phyloP scores from a whole-genome alignment of 2,113 vertebrate species.

The Rhegmatorhina hoffmannsi region DNA sequence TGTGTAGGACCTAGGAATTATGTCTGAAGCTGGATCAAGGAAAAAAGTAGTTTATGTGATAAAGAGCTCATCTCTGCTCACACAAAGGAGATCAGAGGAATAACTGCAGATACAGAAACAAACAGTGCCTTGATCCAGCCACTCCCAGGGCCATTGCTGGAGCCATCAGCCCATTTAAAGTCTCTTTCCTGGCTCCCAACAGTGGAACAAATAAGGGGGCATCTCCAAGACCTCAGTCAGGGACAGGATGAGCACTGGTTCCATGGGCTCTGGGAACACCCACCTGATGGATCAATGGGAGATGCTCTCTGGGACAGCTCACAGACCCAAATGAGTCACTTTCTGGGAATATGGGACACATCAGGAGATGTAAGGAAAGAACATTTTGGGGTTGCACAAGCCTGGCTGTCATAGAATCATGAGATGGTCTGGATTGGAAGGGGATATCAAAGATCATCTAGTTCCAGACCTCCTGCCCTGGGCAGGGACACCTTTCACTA shows the following conservation, averaged over 20 bases:
- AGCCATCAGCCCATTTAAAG: not conserved
- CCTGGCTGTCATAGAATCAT: not conserved
- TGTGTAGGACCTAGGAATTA: not conserved
- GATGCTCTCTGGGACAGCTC: not conserved
- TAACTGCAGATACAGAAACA: not conserved
- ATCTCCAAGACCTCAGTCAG: accelerated
- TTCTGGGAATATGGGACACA: not conserved
- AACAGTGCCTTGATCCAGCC: not conserved
- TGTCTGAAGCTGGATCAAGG: not conserved
- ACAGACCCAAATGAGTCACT: not conserved
- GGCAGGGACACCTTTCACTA: not conserved
- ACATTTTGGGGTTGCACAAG: not conserved
- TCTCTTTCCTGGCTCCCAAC: accelerated
- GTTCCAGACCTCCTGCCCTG: not conserved
- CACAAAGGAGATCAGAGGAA: not conserved
- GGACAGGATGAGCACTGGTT: not conserved
- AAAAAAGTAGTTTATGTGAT: not conserved
- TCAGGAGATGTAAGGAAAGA: not conserved
- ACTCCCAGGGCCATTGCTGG: too few relatives aligned
- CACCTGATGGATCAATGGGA: not conserved
- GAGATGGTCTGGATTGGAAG: not conserved
- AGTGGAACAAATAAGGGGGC: accelerated
- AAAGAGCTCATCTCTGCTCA: not conserved
- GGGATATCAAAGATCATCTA: not conserved
- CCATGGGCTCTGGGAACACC: too few relatives aligned